These are phyloP conservation scores for Thrips palmi DNA, from an alignment of 1,140 invertebrate species.

Conservation along the genomic window DNA sequence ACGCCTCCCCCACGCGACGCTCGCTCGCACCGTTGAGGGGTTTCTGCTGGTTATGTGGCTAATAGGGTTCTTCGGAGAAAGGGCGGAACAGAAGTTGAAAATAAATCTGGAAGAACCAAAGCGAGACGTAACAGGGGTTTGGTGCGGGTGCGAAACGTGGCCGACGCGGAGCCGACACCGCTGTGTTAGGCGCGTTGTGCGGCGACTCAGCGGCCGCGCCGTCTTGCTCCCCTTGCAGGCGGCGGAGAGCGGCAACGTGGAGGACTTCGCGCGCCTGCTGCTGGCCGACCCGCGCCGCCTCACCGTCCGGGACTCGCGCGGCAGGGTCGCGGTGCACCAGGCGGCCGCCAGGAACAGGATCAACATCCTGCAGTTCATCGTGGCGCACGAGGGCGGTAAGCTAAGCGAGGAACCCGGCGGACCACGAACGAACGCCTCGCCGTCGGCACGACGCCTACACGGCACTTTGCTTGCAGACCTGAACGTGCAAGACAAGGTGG, in stretches of 20 bases:
- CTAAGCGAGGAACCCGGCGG: too few relatives aligned
- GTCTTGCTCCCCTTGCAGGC: slow-evolving; percentile 32
- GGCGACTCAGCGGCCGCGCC: too few relatives aligned
- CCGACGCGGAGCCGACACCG: too few relatives aligned
- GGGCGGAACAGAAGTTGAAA: not conserved
- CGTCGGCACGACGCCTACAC: not conserved
- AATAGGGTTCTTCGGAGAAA: not conserved
- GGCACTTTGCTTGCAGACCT: slow-evolving; percentile 39
- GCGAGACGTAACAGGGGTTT: not conserved
- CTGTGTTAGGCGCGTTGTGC: too few relatives aligned
- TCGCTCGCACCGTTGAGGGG: too few relatives aligned
- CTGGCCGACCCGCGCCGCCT: slow-evolving; percentile 46
- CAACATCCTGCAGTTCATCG: slow-evolving; percentile 55
- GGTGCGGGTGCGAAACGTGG: not conserved
- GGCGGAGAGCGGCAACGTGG: slow-evolving; percentile 60
- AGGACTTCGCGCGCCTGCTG: slow-evolving; percentile 54
- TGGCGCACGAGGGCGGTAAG: slow-evolving; percentile 48
- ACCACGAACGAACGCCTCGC: not conserved
- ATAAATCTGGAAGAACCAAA: not conserved
- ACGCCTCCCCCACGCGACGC: too few relatives aligned
- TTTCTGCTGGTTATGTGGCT: not conserved
- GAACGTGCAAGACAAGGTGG: slow-evolving; percentile 48
- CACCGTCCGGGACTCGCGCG: slow-evolving; percentile 43
- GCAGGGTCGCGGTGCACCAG: slow-evolving; percentile 54
- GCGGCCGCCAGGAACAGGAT: slow-evolving; percentile 55